phyloP scores from a whole-genome alignment of 2,888 invertebrate genomes.

The Cenopis cana region DNA sequence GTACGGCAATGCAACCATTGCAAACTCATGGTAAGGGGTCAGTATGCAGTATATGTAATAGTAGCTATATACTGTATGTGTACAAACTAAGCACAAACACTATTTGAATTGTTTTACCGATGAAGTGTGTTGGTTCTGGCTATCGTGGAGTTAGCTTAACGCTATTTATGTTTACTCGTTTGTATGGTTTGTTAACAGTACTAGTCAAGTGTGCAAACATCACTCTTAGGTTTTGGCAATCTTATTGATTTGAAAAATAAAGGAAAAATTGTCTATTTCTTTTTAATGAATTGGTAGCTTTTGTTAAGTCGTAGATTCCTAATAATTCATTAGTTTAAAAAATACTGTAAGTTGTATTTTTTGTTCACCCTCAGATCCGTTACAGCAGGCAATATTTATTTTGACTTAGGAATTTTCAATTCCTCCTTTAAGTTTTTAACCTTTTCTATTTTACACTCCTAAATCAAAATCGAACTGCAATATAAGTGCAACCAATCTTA shows the following conservation, averaged over 20 bases:
- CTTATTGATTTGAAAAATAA: neutral
- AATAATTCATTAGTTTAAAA: too few species aligned
- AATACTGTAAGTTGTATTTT: too few species aligned
- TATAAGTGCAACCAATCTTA: constrained; percentile 18
- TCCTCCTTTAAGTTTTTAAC: neutral
- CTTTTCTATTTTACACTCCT: neutral
- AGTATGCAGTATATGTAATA: too few species aligned
- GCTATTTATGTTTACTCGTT: constrained; percentile 2
- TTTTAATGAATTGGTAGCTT: neutral
- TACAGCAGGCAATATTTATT: too few species aligned
- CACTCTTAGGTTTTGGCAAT: constrained; percentile 15
- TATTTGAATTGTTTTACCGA: constrained; percentile 23
- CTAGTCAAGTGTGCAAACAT: constrained; percentile 22
- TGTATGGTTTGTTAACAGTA: constrained; percentile 33
- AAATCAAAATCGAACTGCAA: constrained; percentile 11
- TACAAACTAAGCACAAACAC: constrained; percentile 10
- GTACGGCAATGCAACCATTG: too few species aligned
- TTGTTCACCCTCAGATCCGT: too few species aligned
- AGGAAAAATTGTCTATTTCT: neutral
- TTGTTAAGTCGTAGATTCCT: too few species aligned
- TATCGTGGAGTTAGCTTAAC: constrained; percentile 26
- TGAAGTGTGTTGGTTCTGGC: constrained; percentile 18
- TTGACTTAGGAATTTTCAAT: too few species aligned
- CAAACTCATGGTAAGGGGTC: too few species aligned
- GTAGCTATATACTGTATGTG: too few species aligned